These are phyloP conservation scores for Pseudochirops cupreus DNA, from an alignment of 2,797 vertebrate genomes.

Conservation along the genomic window DNA sequence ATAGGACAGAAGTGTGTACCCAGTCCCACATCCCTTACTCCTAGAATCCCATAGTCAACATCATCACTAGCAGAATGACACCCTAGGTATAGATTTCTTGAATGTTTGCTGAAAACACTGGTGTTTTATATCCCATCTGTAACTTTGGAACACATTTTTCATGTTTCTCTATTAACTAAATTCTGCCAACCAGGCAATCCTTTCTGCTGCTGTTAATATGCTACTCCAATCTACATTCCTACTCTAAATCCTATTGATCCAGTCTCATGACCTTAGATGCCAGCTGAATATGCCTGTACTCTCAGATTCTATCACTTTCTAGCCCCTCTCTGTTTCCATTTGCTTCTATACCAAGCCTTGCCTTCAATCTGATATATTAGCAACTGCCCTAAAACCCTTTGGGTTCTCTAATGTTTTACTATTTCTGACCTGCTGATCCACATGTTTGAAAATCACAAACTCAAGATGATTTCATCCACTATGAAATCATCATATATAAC, in stretches of 20 bases:
- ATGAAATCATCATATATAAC: not conserved
- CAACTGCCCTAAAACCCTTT: not conserved
- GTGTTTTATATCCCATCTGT: not conserved
- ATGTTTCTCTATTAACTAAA: not conserved
- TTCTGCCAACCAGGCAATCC: not conserved
- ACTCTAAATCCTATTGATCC: not conserved
- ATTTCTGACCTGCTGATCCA: not conserved
- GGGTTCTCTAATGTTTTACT: not conserved
- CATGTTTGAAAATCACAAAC: not conserved
- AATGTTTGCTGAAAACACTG: not conserved
- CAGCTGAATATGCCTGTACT: not conserved
- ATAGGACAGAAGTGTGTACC: not conserved
- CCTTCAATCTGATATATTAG: not conserved
- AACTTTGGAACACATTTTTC: not conserved
- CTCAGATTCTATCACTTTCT: not conserved
- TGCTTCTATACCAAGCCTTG: not conserved
- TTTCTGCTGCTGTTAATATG: not conserved
- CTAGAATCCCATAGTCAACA: not conserved
- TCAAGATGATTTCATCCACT: not conserved
- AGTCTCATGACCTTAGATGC: not conserved
- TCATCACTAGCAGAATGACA: not conserved
- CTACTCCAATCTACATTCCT: not conserved
- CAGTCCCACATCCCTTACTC: not conserved
- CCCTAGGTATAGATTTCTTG: not conserved
- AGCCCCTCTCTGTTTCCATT: not conserved